Percentiles rank a stretch among this genome's conserved stretches.
These are phyloP conservation scores for Cossypha niveicapilla DNA, from an alignment of 2,797 vertebrate genomes.

Conservation along the genomic window DNA sequence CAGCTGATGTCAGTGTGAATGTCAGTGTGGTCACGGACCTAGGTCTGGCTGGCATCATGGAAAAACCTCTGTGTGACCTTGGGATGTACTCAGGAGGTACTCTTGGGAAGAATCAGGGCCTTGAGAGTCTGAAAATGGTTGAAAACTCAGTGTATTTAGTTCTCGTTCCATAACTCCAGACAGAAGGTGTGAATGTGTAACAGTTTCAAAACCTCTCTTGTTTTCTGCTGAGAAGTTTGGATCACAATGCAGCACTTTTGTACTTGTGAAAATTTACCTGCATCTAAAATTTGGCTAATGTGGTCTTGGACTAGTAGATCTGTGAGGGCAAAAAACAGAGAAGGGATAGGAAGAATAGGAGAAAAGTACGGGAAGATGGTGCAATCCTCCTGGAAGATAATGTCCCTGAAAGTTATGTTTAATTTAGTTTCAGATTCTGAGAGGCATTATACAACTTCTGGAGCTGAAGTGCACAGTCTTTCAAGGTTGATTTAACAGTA, in stretches of 20 bases:
- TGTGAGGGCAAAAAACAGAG: neutral
- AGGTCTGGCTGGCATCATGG: neutral
- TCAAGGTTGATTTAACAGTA: constrained; percentile 28
- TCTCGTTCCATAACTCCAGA: fast-evolving
- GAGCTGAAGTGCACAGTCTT: constrained; percentile 7
- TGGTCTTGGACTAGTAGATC: neutral
- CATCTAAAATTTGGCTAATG: neutral
- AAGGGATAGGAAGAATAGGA: neutral
- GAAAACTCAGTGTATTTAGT: neutral
- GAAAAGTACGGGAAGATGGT: neutral
- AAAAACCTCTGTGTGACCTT: neutral
- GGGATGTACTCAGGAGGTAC: neutral
- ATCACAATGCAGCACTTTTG: neutral
- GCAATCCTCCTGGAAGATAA: neutral
- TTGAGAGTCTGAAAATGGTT: neutral
- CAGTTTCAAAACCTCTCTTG: neutral
- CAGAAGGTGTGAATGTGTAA: neutral
- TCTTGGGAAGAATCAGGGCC: neutral
- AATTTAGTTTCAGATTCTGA: constrained; percentile 16
- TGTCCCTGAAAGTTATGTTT: constrained; percentile 13
- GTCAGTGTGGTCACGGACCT: fast-evolving
- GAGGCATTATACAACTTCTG: neutral
- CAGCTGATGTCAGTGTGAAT: neutral
- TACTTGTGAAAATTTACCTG: neutral
- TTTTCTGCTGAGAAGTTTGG: neutral